phyloP scores from a whole-genome alignment of 2,888 invertebrate species.

The Boloria selene region DNA sequence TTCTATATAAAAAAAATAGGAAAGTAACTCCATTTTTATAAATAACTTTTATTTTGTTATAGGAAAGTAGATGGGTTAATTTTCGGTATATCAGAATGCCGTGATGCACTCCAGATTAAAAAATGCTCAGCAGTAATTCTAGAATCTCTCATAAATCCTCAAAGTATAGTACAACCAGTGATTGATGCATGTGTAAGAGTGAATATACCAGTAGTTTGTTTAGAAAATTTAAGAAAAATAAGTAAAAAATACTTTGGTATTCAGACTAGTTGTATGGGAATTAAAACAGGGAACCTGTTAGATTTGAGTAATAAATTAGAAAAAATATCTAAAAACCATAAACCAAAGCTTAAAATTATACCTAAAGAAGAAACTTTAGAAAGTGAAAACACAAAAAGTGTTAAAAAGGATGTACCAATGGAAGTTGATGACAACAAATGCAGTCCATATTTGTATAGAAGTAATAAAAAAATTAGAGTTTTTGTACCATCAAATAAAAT shows the following conservation, averaged over 20 bases:
- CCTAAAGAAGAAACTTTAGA: background rate
- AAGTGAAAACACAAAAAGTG: constrained; percentile 20
- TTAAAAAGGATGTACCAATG: constrained; percentile 36
- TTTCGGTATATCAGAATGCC: constrained; percentile 70
- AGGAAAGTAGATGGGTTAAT: constrained; percentile 66
- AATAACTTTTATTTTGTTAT: constrained; percentile 43
- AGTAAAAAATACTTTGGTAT: constrained; percentile 63
- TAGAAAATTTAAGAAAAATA: constrained; percentile 58
- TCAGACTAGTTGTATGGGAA: constrained; percentile 67
- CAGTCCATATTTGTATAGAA: constrained; percentile 63
- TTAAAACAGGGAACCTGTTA: constrained; percentile 52
- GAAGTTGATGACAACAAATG: constrained; percentile 30
- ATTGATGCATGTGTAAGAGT: constrained; percentile 57
- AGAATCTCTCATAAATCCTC: constrained; percentile 67
- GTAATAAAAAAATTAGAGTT: constrained; percentile 60
- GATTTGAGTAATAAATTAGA: constrained; percentile 50
- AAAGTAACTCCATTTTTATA: background rate
- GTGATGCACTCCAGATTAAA: constrained; percentile 48
- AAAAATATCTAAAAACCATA: constrained; percentile 51
- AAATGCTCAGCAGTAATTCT: constrained; percentile 65
- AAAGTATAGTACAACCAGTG: constrained; percentile 67
- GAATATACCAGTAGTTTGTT: constrained; percentile 63
- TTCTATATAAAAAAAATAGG: background rate
- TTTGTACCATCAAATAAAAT: constrained; percentile 55
- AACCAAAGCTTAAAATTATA: constrained; percentile 26